Evolutionary conservation across 1,140 invertebrate species (phyloP).

Genomic region (Steinernema khuongi): DNA sequence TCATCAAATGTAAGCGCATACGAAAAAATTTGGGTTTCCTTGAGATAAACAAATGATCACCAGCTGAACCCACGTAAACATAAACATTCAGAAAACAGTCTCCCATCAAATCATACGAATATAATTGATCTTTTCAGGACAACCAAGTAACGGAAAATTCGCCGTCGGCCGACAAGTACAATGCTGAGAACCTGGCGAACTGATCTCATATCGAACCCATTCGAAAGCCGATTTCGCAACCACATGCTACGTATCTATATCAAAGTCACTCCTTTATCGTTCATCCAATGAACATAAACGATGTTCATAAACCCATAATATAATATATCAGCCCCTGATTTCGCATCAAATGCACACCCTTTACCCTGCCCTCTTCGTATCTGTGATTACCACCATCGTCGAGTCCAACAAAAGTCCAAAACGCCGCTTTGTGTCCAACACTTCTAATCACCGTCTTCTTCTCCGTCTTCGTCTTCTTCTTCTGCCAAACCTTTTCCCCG

Average conservation of each 20-base stretch:
- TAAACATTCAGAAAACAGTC: too few relatives aligned
- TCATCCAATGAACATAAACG: not conserved
- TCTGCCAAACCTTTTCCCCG: not conserved
- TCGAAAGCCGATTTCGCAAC: slow-evolving; percentile 4
- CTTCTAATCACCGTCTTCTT: not conserved
- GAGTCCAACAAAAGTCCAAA: not conserved
- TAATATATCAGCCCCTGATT: not conserved
- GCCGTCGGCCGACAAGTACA: not conserved
- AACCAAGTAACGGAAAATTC: not conserved
- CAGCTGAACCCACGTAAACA: too few relatives aligned
- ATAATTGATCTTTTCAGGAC: not conserved
- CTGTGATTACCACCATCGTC: not conserved
- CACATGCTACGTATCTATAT: not conserved
- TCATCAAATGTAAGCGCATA: not conserved
- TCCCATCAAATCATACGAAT: not conserved
- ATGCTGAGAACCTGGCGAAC: not conserved
- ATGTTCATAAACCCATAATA: not conserved
- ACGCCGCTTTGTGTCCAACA: not conserved
- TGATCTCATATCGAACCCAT: slow-evolving; percentile 15
- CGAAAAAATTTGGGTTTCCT: not conserved
- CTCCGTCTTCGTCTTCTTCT: not conserved
- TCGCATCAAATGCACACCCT: not conserved
- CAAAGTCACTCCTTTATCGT: not conserved
- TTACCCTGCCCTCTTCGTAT: not conserved
- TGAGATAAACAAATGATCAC: not conserved